Conservation (phyloP, 2,888 invertebrate genomes). For the Phaedon cochleariae region DNA sequence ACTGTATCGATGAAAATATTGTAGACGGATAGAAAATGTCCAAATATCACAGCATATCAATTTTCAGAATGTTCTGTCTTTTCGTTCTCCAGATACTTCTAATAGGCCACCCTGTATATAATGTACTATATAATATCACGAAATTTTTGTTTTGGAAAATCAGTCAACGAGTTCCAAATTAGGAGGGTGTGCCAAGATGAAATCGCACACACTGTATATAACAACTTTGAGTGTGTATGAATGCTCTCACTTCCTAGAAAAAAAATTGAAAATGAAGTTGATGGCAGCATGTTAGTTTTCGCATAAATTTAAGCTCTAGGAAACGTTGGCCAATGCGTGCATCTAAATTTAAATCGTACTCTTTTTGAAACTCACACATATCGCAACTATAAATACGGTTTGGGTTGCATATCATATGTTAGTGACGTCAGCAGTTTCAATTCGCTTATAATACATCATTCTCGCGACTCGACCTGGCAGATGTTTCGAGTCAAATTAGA, state of each 20-base stretch:
- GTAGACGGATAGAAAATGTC: too few relatives aligned
- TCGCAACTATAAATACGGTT: conserved; percentile 47
- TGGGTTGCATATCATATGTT: conserved; percentile 47
- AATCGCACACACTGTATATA: too few relatives aligned
- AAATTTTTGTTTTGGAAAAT: too few relatives aligned
- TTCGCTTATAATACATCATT: conserved; percentile 14
- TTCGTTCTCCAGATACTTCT: too few relatives aligned
- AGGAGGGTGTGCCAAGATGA: too few relatives aligned
- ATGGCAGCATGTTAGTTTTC: background rate
- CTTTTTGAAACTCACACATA: conserved; percentile 44
- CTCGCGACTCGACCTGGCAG: conserved; percentile 1
- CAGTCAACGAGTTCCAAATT: too few relatives aligned
- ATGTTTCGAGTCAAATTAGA: conserved; percentile 7
- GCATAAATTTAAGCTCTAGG: conserved; percentile 14
- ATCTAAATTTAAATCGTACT: conserved; percentile 44
- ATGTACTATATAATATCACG: too few relatives aligned
- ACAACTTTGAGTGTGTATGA: too few relatives aligned
- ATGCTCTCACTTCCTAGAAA: background rate
- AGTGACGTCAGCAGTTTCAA: conserved; percentile 40
- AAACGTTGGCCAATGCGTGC: conserved; percentile 36
- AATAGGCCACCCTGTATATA: too few relatives aligned
- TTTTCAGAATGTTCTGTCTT: too few relatives aligned
- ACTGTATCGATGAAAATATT: too few relatives aligned
- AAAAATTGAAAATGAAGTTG: background rate
- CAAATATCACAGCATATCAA: too few relatives aligned